Percentiles rank a stretch among this genome's conserved stretches.
phyloP scores from a whole-genome alignment of 2,797 vertebrate species.

The Danio jaintianensis region DNA sequence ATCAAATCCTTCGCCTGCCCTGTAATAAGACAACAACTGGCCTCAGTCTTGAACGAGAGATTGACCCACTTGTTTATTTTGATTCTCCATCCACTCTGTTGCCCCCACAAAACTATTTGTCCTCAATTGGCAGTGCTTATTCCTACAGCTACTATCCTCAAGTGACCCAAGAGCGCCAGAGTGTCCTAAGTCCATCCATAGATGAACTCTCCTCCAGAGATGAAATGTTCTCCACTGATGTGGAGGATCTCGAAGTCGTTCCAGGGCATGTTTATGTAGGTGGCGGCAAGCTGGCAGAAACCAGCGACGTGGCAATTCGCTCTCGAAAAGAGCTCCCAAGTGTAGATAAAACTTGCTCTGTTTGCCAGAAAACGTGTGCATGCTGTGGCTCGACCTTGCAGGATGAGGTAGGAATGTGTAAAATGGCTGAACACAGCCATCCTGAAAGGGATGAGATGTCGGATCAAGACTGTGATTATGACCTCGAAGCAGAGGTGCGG shows the following conservation, averaged over 20 bases:
- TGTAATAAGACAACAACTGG: constrained; percentile 59
- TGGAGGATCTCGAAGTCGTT: constrained; percentile 60
- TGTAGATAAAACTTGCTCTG: constrained; percentile 23
- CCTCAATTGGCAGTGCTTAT: constrained; percentile 51
- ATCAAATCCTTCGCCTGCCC: constrained; percentile 64
- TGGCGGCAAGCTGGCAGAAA: constrained; percentile 51
- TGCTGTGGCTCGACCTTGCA: constrained; percentile 64
- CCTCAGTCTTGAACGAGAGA: constrained; percentile 58
- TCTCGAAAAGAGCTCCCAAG: constrained; percentile 19
- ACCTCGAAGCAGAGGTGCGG: constrained; percentile 25
- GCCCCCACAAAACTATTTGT: constrained; percentile 49
- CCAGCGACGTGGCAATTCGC: background rate
- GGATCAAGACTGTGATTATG: constrained; percentile 52
- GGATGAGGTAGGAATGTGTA: constrained; percentile 9
- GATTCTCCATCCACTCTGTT: constrained; percentile 51
- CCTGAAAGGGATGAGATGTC: constrained; percentile 38
- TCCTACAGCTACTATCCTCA: constrained; percentile 64
- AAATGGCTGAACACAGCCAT: constrained; percentile 32
- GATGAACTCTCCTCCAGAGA: constrained; percentile 69
- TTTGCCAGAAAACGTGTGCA: constrained; percentile 57
- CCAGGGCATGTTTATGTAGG: constrained; percentile 53
- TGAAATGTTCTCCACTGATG: constrained; percentile 68
- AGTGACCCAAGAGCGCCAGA: constrained; percentile 62
- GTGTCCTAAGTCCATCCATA: constrained; percentile 68
- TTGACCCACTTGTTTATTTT: constrained; percentile 58